Base-by-base conservation (phyloP, 2,113 vertebrate genomes). In the Sitta europaea region DNA sequence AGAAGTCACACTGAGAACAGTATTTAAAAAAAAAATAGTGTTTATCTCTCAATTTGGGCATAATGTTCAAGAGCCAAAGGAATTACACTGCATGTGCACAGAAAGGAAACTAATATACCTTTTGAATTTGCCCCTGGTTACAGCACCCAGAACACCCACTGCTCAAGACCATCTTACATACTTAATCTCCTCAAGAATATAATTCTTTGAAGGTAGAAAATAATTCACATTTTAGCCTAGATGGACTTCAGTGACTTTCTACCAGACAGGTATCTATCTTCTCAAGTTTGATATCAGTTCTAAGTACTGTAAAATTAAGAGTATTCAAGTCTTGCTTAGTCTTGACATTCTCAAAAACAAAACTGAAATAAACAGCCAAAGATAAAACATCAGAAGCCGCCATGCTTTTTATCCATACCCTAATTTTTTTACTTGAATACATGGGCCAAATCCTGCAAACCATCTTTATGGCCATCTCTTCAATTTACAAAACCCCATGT, bases 401-500 rank as follows among this genome's bases (percentile, higher is more conserved):
- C 55, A 51, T 50, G 48, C 18, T 89, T 87, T 90, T 93, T 59
- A 40, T 42, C 35, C 55, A 89, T 61, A 79, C 71, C 54, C 8
- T 23, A 31, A 3, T 55, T 66, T 92, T 47, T 38, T 76, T 76
- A 50, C 25, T 74, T 74, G 24, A 51, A 85, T 31, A 76, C 36
- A 36, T 47, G 82, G 88, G 54, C 50, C 43, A 76, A 73, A 96
- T 92, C 90, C 90, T 95, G 71, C 92, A 93, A 96, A 96, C 94
- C 61, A 96, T 82, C 72, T 97, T 96, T 79, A 75, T 70, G 74
- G 68, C 80, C 83, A 83, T 86, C 67, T 96, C 86, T 97, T 96
- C 91, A 66, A 95, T 96, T 97, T 94, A 92, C 75, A 94, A 65
- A 97, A 53, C 23, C 79, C 93, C 48, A 15, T 22, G 74, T 96